Conservation (phyloP, 2,113 vertebrate species). For the Gavialis gangeticus region DNA sequence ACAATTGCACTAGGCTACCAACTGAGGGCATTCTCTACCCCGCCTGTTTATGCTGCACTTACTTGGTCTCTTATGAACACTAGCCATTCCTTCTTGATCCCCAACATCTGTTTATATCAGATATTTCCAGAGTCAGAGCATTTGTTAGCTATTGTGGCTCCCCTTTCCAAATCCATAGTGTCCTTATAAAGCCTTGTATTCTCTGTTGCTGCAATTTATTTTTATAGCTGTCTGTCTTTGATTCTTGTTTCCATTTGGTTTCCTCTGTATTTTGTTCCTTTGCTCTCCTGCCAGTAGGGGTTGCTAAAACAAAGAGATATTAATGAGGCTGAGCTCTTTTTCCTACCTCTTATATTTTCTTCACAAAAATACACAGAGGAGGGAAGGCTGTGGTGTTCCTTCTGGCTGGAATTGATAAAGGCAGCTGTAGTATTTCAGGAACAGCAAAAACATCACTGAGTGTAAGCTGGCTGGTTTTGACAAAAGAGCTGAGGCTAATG, state of each 20-base stretch:
- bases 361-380: neutral
- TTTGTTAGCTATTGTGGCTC: neutral
- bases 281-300: neutral
- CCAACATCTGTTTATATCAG: neutral
- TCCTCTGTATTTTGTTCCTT: neutral
- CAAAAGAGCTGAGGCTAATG: neutral
- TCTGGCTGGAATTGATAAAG: neutral
- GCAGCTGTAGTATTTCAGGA: neutral
- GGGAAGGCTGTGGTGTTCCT: neutral
- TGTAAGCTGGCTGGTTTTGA: neutral
- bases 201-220: neutral
- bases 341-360: neutral
- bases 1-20: neutral
- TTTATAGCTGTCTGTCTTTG: neutral
- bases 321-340: neutral
- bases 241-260: neutral
- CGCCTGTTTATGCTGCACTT: neutral
- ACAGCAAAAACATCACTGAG: neutral
- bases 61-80: neutral
- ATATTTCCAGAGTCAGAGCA: neutral
- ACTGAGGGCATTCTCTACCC: too few species aligned
- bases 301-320: neutral
- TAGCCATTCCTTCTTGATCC: neutral
- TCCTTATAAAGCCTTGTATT: neutral
- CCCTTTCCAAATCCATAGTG: neutral